Base-by-base conservation (phyloP, 2,888 invertebrate genomes). In the Diarsia brunnea region DNA sequence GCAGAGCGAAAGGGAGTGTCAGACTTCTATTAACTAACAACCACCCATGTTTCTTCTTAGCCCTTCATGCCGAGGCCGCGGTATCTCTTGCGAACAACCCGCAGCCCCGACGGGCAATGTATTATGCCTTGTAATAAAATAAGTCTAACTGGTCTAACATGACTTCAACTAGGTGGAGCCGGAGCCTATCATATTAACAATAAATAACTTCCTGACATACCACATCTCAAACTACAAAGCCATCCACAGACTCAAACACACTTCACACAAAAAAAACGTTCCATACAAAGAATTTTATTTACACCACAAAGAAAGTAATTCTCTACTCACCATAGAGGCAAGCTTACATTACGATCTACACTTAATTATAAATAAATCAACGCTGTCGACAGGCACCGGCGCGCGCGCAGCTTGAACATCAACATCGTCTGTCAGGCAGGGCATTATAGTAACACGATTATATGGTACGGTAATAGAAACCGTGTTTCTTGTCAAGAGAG, bases 291-390 rank as follows among this genome's bases (percentile, higher is more conserved):
- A 7, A 58, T 72, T 19, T 31, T 81, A 74, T 76, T 58, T 49
- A 60, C 14, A 77, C 11, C 49, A 58, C 45, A 81, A 74, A 74
- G 64, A 78, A 78, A 81, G 21, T 63, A 49, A 63, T 81, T 81
- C 82, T 49, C 66, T 49, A 14, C 12, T 45, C 38, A 73, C 19
- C 27, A 82, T 47, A 67, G 38, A 75, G 55, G 27, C 68, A 51
- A n/a, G 83, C 61, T 78, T 78, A 78, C 55, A 38, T 80, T 81
- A 78, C 79, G 51, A 63, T 67, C 72, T 64, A 49, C 31, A 61
- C 72, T 80, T 80, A 75, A 84, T 82, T 82, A 76, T 81, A 81
- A 82, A 82, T 82, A 82, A 82, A 82, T 82, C 82, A 84, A 73
- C 38, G 61, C 65, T 70, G 79, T 69, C 65, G 79, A 83, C 73